Evolutionary conservation across 2,113 vertebrate genomes (phyloP).

Genomic region (Chloroceryle aenea): DNA sequence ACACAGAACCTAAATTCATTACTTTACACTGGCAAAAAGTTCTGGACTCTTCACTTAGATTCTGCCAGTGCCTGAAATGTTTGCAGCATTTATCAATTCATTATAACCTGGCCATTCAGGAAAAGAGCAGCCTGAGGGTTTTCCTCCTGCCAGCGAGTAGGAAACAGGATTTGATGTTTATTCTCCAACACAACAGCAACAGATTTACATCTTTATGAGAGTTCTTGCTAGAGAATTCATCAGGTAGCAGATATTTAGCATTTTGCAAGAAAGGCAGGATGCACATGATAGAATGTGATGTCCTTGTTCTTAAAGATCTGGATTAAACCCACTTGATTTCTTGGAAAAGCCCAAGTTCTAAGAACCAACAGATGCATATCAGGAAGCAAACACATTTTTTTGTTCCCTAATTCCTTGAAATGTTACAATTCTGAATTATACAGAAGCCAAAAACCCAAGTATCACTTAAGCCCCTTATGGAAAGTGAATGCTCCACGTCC

Average conservation of each 20-base stretch:
- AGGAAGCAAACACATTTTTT: background rate
- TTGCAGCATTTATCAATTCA: background rate
- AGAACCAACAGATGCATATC: background rate
- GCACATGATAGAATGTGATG: background rate
- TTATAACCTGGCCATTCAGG: background rate
- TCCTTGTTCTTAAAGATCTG: background rate
- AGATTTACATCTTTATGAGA: background rate
- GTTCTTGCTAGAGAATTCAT: background rate
- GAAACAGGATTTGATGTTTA: background rate
- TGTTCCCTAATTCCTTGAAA: background rate
- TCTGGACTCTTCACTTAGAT: background rate
- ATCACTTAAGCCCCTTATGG: background rate
- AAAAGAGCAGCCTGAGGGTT: background rate
- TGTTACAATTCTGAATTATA: background rate
- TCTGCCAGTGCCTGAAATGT: background rate
- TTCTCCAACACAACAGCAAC: background rate
- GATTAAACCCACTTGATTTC: background rate
- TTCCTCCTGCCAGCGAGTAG: background rate
- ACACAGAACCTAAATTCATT: background rate
- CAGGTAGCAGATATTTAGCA: background rate
- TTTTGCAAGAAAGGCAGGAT: background rate
- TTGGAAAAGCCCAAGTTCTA: background rate
- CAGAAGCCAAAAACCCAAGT: background rate
- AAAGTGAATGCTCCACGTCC: background rate
- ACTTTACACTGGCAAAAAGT: background rate